phyloP scores from a whole-genome alignment of 2,888 invertebrate genomes.

The Globia sparganii region DNA sequence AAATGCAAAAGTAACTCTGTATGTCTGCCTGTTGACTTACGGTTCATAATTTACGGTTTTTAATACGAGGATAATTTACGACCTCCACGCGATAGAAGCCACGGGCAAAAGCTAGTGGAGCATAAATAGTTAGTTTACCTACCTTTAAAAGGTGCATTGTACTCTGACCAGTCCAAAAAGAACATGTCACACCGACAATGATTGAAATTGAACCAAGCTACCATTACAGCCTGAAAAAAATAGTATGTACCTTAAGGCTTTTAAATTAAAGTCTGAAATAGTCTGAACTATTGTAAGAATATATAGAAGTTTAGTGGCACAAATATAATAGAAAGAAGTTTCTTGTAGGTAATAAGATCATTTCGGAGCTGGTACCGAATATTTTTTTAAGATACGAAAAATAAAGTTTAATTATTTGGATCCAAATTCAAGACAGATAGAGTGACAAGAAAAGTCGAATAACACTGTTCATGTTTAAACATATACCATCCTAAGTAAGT shows the following conservation, averaged over 20 bases:
- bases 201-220: constrained; percentile 82
- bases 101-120: neutral
- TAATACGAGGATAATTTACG: neutral
- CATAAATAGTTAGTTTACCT: constrained; percentile 20
- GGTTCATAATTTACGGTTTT: no score
- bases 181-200: constrained; percentile 83
- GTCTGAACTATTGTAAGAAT: neutral
- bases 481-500: no score
- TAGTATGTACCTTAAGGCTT: neutral
- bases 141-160: constrained; percentile 81
- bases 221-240: constrained; percentile 75
- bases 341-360: neutral
- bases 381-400: neutral
- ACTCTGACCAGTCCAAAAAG: constrained; percentile 85
- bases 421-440: neutral
- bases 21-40: neutral
- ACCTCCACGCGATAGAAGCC: neutral
- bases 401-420: neutral
- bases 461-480: neutral
- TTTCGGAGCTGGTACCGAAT: neutral
- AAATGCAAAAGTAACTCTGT: neutral
- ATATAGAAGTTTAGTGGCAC: neutral
- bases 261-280: constrained; percentile 8
- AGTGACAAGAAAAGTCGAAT: neutral
- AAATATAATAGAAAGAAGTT: neutral